Evolutionary conservation across 2,888 invertebrate genomes (phyloP).

Genomic region (Eueremaeus valkanovi): DNA sequence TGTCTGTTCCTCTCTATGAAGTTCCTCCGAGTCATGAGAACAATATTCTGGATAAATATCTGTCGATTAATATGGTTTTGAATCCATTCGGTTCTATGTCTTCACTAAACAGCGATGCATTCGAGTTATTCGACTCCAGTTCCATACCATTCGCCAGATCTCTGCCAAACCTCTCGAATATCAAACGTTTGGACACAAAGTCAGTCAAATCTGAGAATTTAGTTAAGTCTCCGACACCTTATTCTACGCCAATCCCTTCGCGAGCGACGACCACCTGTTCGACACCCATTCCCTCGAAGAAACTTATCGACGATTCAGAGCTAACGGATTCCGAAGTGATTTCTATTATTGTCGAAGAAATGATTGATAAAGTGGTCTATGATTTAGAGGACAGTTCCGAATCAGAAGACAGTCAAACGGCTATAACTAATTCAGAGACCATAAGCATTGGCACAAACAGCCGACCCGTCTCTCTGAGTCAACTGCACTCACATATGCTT

Average conservation of each 20-base stretch:
- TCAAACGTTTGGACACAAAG: conserved; percentile 40
- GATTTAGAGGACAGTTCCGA: conserved; percentile 33
- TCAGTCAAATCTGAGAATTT: conserved; percentile 21
- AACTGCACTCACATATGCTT: conserved; percentile 76
- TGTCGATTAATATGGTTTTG: conserved; percentile 62
- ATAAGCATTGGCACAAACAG: conserved; percentile 23
- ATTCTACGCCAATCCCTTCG: conserved; percentile 36
- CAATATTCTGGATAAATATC: conserved; percentile 49
- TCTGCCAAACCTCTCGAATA: conserved; percentile 44
- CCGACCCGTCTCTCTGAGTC: conserved; percentile 52
- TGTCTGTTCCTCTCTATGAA: conserved; percentile 55
- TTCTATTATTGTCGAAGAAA: conserved; percentile 35
- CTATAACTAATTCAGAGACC: conserved; percentile 25
- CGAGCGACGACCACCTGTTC: conserved; percentile 30
- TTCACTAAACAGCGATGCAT: conserved; percentile 51
- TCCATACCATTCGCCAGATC: conserved; percentile 43
- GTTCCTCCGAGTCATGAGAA: conserved; percentile 56
- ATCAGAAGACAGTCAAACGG: conserved; percentile 26
- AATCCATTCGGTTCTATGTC: conserved; percentile 60
- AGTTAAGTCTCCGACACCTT: conserved; percentile 27
- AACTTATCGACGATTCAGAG: conserved; percentile 8
- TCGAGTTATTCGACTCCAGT: conserved; percentile 40
- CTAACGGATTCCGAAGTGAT: conserved; percentile 37
- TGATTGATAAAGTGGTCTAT: conserved; percentile 37
- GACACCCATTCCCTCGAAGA: conserved; percentile 10